A percentile compares a stretch with the other conserved stretches of the same genome.
Conservation (phyloP, 2,113 vertebrate species). For the Chaenogobius annularis region DNA sequence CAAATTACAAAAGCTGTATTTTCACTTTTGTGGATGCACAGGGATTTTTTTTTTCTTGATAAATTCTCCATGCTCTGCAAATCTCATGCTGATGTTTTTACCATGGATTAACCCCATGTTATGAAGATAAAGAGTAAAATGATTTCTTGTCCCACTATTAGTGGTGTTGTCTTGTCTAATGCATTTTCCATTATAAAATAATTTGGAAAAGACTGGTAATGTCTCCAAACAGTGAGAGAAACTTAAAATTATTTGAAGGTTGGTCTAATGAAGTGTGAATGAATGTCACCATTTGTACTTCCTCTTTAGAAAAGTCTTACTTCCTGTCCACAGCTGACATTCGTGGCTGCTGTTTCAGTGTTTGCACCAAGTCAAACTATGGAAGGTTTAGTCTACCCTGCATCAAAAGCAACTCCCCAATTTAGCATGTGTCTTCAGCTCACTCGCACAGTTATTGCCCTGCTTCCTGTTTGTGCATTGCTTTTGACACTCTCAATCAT, state of each 20-base stretch:
- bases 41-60: neutral
- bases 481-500: conserved; percentile 19
- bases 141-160: neutral
- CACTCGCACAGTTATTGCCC: conserved; percentile 32
- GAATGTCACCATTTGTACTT: conserved; percentile 23
- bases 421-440: neutral
- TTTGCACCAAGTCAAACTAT: neutral
- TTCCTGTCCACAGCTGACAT: conserved; percentile 66
- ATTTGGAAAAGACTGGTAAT: too few relatives aligned
- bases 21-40: neutral
- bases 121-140: neutral
- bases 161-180: neutral
- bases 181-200: neutral
- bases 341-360: conserved; percentile 55
- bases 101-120: neutral
- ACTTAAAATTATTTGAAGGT: too few relatives aligned
- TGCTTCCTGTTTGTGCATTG: conserved; percentile 60
- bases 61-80: too few relatives aligned
- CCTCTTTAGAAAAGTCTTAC: conserved; percentile 54
- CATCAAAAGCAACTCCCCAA: too few relatives aligned
- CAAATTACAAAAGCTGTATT: neutral
- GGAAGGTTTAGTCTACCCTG: neutral
- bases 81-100: neutral
- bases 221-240: too few relatives aligned
- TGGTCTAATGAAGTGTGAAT: neutral